Evolutionary conservation across 2,888 invertebrate genomes (phyloP).

Genomic region (Andrena camellia): DNA sequence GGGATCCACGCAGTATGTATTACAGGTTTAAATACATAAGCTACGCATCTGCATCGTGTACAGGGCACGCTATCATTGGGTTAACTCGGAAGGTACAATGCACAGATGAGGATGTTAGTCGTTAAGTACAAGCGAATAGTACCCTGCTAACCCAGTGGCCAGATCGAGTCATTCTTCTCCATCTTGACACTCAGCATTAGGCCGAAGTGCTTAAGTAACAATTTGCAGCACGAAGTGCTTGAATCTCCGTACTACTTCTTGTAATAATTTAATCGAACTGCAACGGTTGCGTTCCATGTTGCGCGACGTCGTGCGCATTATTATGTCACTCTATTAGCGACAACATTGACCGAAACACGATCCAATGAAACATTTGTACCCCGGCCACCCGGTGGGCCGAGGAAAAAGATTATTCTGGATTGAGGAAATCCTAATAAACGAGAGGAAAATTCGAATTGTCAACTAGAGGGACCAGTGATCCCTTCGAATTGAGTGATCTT

Average conservation of each 20-base stretch:
- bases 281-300: constrained; percentile 31
- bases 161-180: constrained; percentile 74
- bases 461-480: neutral
- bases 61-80: constrained; percentile 69
- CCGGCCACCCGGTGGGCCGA: neutral
- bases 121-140: constrained; percentile 82
- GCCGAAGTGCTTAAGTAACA: constrained; percentile 62
- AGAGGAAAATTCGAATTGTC: neutral
- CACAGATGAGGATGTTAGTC: constrained; percentile 81
- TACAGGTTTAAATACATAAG: constrained; percentile 66
- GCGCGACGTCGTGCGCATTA: constrained; percentile 19
- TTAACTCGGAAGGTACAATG: constrained; percentile 79
- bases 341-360: constrained; percentile 35
- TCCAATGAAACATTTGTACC: constrained; percentile 33
- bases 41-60: constrained; percentile 61
- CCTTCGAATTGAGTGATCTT: neutral
- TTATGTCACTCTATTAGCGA: constrained; percentile 30
- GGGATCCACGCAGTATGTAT: constrained; percentile 11
- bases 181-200: constrained; percentile 70
- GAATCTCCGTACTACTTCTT: constrained; percentile 48
- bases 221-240: constrained; percentile 60
- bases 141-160: constrained; percentile 81
- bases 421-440: constrained; percentile 41
- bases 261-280: constrained; percentile 58
- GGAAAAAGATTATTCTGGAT: constrained; percentile 31